Evolutionary conservation across 2,113 vertebrate genomes (phyloP).

Genomic region (Ibidorhyncha struthersii): DNA sequence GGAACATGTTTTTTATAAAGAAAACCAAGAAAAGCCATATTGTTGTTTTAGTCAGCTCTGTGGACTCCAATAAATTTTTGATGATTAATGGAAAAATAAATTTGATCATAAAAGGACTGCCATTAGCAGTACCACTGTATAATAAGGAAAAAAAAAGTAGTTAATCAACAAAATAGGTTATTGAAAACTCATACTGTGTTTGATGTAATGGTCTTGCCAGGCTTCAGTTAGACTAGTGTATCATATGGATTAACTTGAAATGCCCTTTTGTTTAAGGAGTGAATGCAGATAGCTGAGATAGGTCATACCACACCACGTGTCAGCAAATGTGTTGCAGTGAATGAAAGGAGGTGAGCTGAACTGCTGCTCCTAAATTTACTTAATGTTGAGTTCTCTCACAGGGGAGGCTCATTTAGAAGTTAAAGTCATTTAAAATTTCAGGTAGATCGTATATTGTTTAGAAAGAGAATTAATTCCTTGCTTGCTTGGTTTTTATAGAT

Average conservation of each 20-base stretch:
- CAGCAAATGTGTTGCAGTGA: neutral
- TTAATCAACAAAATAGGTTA: neutral
- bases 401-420: neutral
- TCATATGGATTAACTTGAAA: neutral
- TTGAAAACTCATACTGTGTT: neutral
- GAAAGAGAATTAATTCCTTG: neutral
- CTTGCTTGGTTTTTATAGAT: neutral
- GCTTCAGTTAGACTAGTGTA: neutral
- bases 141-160: neutral
- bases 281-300: neutral
- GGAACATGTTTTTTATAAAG: neutral
- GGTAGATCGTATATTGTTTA: neutral
- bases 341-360: neutral
- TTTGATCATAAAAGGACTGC: neutral
- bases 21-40: neutral
- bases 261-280: neutral
- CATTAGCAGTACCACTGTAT: neutral
- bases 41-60: neutral
- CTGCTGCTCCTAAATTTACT: neutral
- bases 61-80: neutral
- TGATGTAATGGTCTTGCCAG: neutral
- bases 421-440: neutral
- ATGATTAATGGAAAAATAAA: neutral
- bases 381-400: neutral
- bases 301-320: neutral